Conservation (phyloP, 2,797 vertebrate genomes). For the Amniataba percoides region DNA sequence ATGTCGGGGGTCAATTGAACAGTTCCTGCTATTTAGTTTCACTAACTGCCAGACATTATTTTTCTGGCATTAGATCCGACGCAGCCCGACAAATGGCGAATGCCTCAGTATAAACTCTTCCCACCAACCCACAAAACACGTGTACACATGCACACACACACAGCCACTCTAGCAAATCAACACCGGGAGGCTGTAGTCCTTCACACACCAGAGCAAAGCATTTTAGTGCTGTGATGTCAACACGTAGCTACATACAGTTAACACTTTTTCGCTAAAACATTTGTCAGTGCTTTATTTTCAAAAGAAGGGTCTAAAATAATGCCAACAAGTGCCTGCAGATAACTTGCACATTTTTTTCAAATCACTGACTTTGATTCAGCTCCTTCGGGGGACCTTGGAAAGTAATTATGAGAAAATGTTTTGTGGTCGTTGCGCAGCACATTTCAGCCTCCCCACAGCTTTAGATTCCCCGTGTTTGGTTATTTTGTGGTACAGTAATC, state of each 20-base stretch:
- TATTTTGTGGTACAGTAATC: constrained; percentile 32
- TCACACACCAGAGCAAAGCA: constrained; percentile 59
- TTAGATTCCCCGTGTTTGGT: constrained; percentile 32
- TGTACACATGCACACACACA: constrained; percentile 53
- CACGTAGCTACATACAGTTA: constrained; percentile 51
- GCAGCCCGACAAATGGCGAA: constrained; percentile 54
- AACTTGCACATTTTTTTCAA: neutral
- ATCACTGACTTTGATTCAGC: constrained; percentile 36
- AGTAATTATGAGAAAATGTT: constrained; percentile 48
- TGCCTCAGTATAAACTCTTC: constrained; percentile 50
- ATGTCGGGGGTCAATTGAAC: constrained; percentile 73
- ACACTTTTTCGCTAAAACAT: constrained; percentile 56
- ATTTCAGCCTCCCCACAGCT: constrained; percentile 40
- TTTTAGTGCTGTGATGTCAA: constrained; percentile 57
- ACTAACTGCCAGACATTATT: constrained; percentile 57
- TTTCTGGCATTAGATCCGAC: constrained; percentile 69
- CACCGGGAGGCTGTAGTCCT: constrained; percentile 44
- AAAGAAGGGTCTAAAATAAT: constrained; percentile 42
- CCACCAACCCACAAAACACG: constrained; percentile 52
- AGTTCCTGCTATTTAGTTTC: constrained; percentile 74
- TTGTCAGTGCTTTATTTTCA: constrained; percentile 42
- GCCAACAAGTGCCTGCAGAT: constrained; percentile 10
- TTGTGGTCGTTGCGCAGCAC: constrained; percentile 39
- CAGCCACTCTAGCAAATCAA: constrained; percentile 49
- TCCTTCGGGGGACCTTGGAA: constrained; percentile 40